Conservation (phyloP, 2,113 vertebrate genomes). For the Galeopterus variegatus region DNA sequence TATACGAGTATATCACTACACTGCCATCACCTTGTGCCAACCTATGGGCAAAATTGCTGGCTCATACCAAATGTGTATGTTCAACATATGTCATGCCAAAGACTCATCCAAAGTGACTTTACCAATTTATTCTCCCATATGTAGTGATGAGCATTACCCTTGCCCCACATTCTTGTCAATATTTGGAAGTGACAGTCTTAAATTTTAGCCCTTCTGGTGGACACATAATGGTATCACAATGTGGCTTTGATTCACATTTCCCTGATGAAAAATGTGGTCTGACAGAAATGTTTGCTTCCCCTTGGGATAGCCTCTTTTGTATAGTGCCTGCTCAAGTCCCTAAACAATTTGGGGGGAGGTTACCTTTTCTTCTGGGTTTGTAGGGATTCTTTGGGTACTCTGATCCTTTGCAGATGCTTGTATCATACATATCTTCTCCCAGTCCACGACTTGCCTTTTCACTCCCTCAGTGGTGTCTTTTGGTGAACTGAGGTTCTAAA, state of each 20-base stretch:
- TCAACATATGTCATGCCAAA: neutral
- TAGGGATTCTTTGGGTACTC: neutral
- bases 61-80: neutral
- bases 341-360: neutral
- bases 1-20: neutral
- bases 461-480: neutral
- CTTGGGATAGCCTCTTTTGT: neutral
- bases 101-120: neutral
- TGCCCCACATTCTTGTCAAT: neutral
- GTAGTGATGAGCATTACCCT: neutral
- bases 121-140: neutral
- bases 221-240: neutral
- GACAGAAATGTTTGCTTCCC: neutral
- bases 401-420: neutral
- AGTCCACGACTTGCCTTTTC: neutral
- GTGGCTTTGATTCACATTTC: neutral
- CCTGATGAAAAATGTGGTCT: neutral
- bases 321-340: neutral
- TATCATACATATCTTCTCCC: neutral
- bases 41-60: neutral
- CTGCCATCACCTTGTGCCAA: neutral
- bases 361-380: neutral
- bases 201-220: neutral
- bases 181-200: neutral
- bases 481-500: constrained; percentile 2